Conservation (phyloP, 2,797 vertebrate species). For the Pangasius macronema region DNA sequence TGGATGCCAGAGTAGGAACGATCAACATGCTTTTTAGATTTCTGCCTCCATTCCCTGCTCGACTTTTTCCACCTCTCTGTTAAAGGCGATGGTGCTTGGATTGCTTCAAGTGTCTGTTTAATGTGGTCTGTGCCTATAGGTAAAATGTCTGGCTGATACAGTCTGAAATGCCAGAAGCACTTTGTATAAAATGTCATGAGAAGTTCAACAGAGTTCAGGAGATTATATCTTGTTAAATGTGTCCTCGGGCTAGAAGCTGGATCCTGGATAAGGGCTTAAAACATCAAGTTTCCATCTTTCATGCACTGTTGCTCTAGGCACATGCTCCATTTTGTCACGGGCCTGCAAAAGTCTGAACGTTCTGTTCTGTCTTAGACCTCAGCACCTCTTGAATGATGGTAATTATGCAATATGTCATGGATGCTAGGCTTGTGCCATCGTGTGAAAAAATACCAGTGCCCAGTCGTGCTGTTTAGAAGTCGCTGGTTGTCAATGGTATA, state of each 20-base stretch:
- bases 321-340: background rate
- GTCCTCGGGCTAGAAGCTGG: conserved; percentile 8
- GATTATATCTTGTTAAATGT: conserved; percentile 30
- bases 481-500: background rate
- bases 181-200: conserved; percentile 40
- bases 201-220: conserved; percentile 34
- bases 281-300: background rate
- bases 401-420: background rate
- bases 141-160: conserved; percentile 22
- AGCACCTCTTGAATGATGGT: background rate
- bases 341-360: background rate
- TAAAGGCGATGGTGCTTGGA: background rate
- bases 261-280: conserved; percentile 6
- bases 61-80: background rate
- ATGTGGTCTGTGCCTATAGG: conserved; percentile 12
- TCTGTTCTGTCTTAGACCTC: background rate
- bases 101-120: conserved; percentile 12
- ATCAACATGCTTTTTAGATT: background rate
- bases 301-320: background rate
- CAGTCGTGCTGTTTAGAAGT: background rate
- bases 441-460: background rate
- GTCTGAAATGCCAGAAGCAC: conserved; percentile 30
- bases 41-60: background rate
- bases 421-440: background rate
- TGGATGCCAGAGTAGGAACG: background rate